Conservation (phyloP, 2,797 vertebrate genomes). For the Sebastes minor region DNA sequence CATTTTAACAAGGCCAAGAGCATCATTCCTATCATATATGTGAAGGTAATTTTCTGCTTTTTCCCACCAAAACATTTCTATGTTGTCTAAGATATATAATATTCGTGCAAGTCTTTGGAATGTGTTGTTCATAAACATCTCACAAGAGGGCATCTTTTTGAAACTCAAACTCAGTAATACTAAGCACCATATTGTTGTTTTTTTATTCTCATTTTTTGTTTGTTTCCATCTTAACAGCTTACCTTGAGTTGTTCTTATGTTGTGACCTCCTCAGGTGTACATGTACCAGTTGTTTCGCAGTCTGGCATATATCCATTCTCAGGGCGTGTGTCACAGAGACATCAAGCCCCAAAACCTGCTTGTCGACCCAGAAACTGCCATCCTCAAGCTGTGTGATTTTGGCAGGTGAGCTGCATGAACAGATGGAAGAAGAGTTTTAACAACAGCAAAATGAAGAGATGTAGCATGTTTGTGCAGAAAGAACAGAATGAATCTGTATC, state of each 20-base stretch:
- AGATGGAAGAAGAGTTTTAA: neutral
- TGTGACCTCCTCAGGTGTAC: slow-evolving; percentile 80
- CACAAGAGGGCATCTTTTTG: neutral
- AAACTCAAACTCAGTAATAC: neutral
- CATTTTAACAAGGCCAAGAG: slow-evolving; percentile 95
- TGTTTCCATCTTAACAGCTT: neutral
- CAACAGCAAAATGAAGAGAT: neutral
- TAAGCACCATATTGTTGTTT: neutral
- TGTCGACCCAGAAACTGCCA: slow-evolving; percentile 91
- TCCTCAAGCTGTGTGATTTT: slow-evolving; percentile 93
- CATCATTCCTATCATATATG: slow-evolving; percentile 92
- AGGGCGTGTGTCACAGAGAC: slow-evolving; percentile 93
- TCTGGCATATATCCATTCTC: slow-evolving; percentile 94
- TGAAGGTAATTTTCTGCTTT: slow-evolving; percentile 81
- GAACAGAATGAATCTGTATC: neutral
- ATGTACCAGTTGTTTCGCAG: slow-evolving; percentile 94
- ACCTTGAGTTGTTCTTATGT: neutral
- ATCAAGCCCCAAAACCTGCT: slow-evolving; percentile 94
- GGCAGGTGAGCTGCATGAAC: slow-evolving; percentile 84
- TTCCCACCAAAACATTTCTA: neutral
- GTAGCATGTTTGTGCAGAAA: neutral
- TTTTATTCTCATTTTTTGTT: neutral
- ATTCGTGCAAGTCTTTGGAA: neutral
- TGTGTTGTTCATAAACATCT: neutral
- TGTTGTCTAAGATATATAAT: neutral